phyloP scores from a whole-genome alignment of 2,797 vertebrate genomes.

The Philypnodon macrostomus region DNA sequence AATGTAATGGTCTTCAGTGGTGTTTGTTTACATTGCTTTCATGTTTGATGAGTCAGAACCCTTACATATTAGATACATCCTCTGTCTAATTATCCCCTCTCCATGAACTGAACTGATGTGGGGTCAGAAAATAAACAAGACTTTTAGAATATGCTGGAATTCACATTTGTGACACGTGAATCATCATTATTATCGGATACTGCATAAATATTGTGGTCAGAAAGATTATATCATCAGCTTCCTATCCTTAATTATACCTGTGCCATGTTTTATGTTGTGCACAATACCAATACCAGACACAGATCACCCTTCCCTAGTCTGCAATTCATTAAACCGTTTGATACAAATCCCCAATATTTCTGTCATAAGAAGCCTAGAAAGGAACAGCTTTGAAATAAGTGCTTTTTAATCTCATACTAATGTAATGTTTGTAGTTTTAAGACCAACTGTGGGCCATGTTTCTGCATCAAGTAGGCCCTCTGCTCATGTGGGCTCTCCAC shows the following conservation, averaged over 20 bases:
- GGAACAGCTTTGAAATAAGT: constrained; percentile 11
- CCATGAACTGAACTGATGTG: constrained; percentile 29
- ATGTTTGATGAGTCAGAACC: constrained; percentile 63
- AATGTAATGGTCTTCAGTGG: constrained; percentile 47
- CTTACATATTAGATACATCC: constrained; percentile 50
- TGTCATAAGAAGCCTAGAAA: too few relatives aligned
- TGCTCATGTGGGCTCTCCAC: constrained; percentile 20
- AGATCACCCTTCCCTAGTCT: too few relatives aligned
- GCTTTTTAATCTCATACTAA: constrained; percentile 14
- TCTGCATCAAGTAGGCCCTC: constrained; percentile 18
- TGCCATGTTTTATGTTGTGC: too few relatives aligned
- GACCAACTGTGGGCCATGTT: constrained; percentile 17
- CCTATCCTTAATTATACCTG: too few relatives aligned
- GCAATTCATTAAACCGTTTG: too few relatives aligned
- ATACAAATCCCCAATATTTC: too few relatives aligned
- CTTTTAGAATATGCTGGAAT: constrained; percentile 26
- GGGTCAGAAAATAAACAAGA: constrained; percentile 37
- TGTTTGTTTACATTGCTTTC: constrained; percentile 62
- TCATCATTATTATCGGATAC: constrained; percentile 32
- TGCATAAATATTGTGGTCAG: constrained; percentile 37
- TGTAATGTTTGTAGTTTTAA: constrained; percentile 13
- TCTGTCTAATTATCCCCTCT: constrained; percentile 44
- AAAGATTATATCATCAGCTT: too few relatives aligned
- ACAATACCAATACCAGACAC: too few relatives aligned
- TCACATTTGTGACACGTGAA: constrained; percentile 38